Base-by-base conservation (phyloP, 1,140 invertebrate genomes). In the Aphaenogaster rudis region DNA sequence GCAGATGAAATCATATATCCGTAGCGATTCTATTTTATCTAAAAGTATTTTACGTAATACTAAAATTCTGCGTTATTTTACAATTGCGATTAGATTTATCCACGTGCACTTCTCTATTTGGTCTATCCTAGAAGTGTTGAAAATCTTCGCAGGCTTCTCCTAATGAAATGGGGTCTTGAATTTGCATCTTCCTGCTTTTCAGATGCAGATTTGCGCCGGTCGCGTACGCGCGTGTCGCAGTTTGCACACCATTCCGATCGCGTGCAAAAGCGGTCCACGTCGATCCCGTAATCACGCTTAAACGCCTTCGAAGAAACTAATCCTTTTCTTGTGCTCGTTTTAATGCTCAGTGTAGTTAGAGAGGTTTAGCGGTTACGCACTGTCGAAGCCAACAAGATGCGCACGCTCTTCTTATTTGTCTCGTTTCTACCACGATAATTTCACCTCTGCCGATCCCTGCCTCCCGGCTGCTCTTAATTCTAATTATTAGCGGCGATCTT, bases 261-360 rank as follows among this genome's bases (percentile, higher is more conserved):
- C 79, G 79, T 87, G 86, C 54, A 50, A 85, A 33, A 87, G 28
- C 48, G 61, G 21, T 87, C 36, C 36, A 17, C 5, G 57, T 84
- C 67, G 71, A 82, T 81, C 57, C 39, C 36, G 21, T 86, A 86
- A 86, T 82, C 81, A 86, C 13, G 63, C 13, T 61, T 86, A 66
- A 45, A 81, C 28, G 77, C 42, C 50, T 86, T 57, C 63, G 77
- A 50, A 52, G 54, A 86, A 86, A 86, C 54, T 76, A 84, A 84
- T 84, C 42, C 28, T 76, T 48, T 21, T 61, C 80, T 74, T 67
- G 5, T n/a, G 66, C 54, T 59, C 59, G 33, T 79, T 79, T 78
- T 64, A 79, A 79, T 48, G 45, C 61, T 85, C 45, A 59, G 1
- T 13, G 17, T 8, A 57, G 33, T 85, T 85, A 78, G 48, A 64